Conservation (phyloP, 2,113 vertebrate genomes). For the Cervus canadensis region DNA sequence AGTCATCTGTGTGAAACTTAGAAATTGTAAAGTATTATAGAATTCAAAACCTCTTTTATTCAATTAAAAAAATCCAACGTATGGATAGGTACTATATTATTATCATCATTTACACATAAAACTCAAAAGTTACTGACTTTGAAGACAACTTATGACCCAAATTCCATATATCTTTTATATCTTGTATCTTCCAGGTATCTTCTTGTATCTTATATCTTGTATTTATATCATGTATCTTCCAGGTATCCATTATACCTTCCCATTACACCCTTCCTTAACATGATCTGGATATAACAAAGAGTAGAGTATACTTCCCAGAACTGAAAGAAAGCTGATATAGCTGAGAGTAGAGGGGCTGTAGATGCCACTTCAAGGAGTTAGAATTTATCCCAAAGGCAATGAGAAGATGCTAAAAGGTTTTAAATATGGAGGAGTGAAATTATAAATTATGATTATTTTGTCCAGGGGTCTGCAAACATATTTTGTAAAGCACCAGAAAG, state of each 20-base stretch:
- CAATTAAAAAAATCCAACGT: background rate
- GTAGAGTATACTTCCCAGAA: background rate
- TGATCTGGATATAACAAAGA: background rate
- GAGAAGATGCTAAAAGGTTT: background rate
- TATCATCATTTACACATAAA: background rate
- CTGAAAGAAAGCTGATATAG: background rate
- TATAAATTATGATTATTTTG: background rate
- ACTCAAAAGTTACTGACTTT: background rate
- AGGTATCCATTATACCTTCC: background rate
- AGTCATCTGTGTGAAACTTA: background rate
- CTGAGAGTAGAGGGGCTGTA: background rate
- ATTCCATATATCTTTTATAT: background rate
- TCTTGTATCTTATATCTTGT: too few relatives aligned
- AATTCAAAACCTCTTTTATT: background rate
- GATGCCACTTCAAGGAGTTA: background rate
- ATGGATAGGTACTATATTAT: background rate
- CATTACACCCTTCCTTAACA: background rate
- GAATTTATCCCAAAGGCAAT: background rate
- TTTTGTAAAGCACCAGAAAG: background rate
- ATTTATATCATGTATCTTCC: too few relatives aligned
- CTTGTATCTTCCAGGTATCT: too few relatives aligned
- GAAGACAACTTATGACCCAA: background rate
- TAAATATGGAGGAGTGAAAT: background rate
- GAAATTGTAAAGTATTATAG: background rate
- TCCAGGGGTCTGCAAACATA: background rate